Percentiles rank a stretch among this genome's conserved stretches.
Evolutionary conservation across 2,797 vertebrate genomes (phyloP).

Genomic region (Premnoplex brunnescens): DNA sequence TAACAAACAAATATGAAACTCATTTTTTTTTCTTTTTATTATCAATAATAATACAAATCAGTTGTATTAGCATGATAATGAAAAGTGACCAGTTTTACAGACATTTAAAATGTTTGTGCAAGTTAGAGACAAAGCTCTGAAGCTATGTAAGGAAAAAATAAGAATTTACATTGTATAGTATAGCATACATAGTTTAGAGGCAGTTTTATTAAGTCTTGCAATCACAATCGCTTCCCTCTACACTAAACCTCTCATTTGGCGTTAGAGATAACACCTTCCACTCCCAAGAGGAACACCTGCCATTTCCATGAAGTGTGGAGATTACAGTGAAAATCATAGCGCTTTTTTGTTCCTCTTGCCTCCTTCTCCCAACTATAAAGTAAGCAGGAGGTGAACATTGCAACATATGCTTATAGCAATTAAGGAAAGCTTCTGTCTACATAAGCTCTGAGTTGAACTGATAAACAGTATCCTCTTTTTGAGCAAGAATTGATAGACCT

Average conservation of each 20-base stretch:
- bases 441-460: background rate
- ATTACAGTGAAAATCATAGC: background rate
- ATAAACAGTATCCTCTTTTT: conserved; percentile 3
- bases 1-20: conserved; percentile 6
- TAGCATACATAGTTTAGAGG: conserved; percentile 34
- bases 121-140: conserved; percentile 55
- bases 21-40: conserved; percentile 66
- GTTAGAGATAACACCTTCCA: conserved; percentile 19
- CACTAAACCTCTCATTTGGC: background rate
- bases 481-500: background rate
- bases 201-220: conserved; percentile 51
- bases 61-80: conserved; percentile 68
- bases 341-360: conserved; percentile 23
- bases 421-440: conserved; percentile 34
- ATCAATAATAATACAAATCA: conserved; percentile 68
- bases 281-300: conserved; percentile 57
- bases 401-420: conserved; percentile 56
- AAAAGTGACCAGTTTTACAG: conserved; percentile 47
- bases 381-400: conserved; percentile 45
- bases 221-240: conserved; percentile 32
- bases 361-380: conserved; percentile 16
- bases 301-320: conserved; percentile 39
- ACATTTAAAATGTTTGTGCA: conserved; percentile 49
- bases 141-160: background rate
- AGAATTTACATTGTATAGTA: conserved; percentile 23